Base-by-base conservation (phyloP, 2,888 invertebrate genomes). In the Psylliodes chrysocephalus region DNA sequence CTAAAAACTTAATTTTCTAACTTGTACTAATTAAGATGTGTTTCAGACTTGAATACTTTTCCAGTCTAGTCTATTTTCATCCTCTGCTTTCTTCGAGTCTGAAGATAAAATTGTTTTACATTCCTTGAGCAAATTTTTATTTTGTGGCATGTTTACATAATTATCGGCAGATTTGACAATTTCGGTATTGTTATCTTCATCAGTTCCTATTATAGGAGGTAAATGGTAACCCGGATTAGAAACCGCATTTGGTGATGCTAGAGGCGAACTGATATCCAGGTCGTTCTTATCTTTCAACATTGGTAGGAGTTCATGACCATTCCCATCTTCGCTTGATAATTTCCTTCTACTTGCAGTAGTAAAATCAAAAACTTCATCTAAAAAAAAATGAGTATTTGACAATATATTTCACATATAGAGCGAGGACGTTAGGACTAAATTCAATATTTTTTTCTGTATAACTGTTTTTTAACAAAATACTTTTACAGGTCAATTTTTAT, bases 71-170 rank as follows among this genome's bases (percentile, higher is more conserved):
- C 72, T 78, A 25, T 70, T 72, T 55, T 73, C 74, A 70, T 82
- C 82, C 2, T 38, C 75, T 78, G 22, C 82, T n/a, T n/a, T n/a
- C n/a, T n/a, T n/a, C n/a, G n/a, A 67, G 38, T 72, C 69, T 1
- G 19, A 7, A 6, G n/a, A 33, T 22, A 30, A 19, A 15, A 1
- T 44, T 12, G 18, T 2, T 51, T 59, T 49, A 14, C 71, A 72
- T 25, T 71, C 70, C 61, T 78, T 78, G 17, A 83, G 70, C 64
- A 81, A 79, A 68, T 73, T 81, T 69, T 85, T 85, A 66, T 85
- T 84, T 66, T 84, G 82, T 0, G 85, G 85, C 84, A 86, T 84
- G 70, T 85, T 85, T 1, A 86, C 82, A 69, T 86, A 86, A 79
- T 86, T 86, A 68, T 85, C 85, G 18, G 78, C 74, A 0, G 81